Conservation (phyloP, 37 sponge, comb jelly and placozoan genomes). For the Crambe crambe region DNA sequence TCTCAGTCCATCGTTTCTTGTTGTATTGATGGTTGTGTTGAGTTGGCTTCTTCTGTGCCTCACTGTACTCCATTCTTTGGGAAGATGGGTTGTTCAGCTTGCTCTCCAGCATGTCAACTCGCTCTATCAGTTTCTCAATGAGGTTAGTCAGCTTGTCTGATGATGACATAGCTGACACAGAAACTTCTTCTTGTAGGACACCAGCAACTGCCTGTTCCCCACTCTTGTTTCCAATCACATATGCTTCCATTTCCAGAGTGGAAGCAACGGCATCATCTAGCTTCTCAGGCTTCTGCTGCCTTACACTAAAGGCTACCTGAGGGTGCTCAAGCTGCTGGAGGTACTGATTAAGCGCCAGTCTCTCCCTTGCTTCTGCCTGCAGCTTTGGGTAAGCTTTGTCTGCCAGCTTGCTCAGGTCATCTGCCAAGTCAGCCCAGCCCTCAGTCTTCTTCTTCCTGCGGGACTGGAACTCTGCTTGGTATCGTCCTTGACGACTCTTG, state of each 20-base stretch:
- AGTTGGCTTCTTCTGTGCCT: background rate
- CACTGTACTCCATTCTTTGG: background rate
- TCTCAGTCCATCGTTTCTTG: no score
- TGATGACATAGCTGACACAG: background rate
- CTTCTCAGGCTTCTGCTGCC: conserved; percentile 38
- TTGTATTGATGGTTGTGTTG: no score
- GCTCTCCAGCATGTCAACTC: conserved; percentile 29
- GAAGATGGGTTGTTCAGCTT: background rate
- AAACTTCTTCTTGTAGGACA: background rate
- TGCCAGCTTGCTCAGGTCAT: conserved; percentile 19
- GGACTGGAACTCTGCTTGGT: conserved; percentile 48
- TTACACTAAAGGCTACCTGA: conserved; percentile 38
- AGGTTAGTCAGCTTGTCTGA: background rate
- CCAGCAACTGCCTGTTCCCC: background rate
- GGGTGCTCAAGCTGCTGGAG: conserved; percentile 13
- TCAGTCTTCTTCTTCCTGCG: conserved; percentile 27
- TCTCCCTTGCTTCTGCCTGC: conserved; percentile 31
- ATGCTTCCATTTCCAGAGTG: conserved; percentile 61
- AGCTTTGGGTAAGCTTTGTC: conserved; percentile 48
- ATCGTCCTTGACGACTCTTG: conserved; percentile 12
- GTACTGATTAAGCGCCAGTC: conserved; percentile 22
- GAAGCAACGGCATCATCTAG: conserved; percentile 46
- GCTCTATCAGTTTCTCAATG: background rate
- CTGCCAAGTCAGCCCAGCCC: conserved; percentile 45
- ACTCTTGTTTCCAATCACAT: background rate